phyloP scores from a whole-genome alignment of 2,113 vertebrate genomes.

The Picathartes gymnocephalus region DNA sequence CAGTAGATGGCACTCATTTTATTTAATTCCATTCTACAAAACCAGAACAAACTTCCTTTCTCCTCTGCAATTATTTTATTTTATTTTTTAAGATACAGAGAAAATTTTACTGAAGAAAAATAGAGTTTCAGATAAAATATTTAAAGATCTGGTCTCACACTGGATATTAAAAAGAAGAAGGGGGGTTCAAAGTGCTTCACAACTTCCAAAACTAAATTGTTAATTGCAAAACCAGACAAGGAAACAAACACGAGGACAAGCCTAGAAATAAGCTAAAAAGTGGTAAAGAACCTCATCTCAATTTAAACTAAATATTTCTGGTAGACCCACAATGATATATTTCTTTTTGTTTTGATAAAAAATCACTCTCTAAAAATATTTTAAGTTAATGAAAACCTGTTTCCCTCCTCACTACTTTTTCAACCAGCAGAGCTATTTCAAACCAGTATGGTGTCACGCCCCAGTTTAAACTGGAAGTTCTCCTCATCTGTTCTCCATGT shows the following conservation, averaged over 20 bases:
- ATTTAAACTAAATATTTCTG: background rate
- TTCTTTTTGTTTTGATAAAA: background rate
- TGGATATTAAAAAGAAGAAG: background rate
- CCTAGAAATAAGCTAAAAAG: background rate
- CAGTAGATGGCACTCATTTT: constrained; percentile 67
- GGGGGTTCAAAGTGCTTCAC: background rate
- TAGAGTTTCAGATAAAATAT: background rate
- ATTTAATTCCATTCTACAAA: constrained; percentile 18
- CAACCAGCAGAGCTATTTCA: background rate
- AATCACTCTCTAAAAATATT: background rate
- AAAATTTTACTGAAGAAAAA: background rate
- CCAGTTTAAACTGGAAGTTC: background rate
- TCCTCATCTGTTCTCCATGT: background rate
- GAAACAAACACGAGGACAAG: background rate
- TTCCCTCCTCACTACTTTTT: background rate
- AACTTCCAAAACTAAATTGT: background rate
- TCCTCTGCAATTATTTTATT: background rate
- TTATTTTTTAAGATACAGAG: background rate
- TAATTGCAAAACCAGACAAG: background rate
- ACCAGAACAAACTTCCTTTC: background rate
- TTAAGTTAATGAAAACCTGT: background rate
- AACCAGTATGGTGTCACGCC: background rate
- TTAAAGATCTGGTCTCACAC: background rate
- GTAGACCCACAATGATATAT: background rate
- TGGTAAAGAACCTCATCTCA: background rate